Percentiles rank a stretch among this genome's conserved stretches.
These are phyloP conservation scores for Hirundichthys speculiger DNA, from an alignment of 2,113 vertebrate genomes.

Conservation along the genomic window DNA sequence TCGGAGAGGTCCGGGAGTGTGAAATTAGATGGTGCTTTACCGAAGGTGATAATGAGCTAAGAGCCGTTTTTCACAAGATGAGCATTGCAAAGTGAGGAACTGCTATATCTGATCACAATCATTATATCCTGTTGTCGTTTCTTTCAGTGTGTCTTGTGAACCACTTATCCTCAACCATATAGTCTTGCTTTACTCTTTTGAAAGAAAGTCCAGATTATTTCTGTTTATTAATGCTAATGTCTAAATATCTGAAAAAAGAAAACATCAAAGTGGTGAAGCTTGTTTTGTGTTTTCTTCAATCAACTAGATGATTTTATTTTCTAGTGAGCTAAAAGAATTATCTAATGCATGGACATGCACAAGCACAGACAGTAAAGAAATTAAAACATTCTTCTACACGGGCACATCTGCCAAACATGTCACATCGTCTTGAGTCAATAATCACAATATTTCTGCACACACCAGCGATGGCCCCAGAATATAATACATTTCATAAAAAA, in stretches of 20 bases:
- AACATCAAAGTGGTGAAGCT: not conserved
- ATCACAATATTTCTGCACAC: not conserved
- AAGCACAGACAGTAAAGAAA: not conserved
- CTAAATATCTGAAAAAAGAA: slow-evolving; percentile 8
- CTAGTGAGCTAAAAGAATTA: not conserved
- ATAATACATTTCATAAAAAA: not conserved
- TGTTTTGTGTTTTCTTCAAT: not conserved
- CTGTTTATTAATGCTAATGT: slow-evolving; percentile 13
- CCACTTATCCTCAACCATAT: slow-evolving; percentile 25
- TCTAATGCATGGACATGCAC: not conserved
- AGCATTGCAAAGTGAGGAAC: slow-evolving; percentile 54
- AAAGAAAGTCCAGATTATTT: slow-evolving; percentile 6
- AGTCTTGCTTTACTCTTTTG: slow-evolving; percentile 37
- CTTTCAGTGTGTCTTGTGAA: slow-evolving; percentile 26
- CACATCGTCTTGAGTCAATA: not conserved
- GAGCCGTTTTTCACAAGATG: slow-evolving; percentile 73
- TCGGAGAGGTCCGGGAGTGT: slow-evolving; percentile 67
- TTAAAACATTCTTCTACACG: too few species aligned
- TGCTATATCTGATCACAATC: slow-evolving; percentile 70
- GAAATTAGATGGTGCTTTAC: slow-evolving; percentile 75
- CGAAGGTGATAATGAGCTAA: slow-evolving; percentile 81
- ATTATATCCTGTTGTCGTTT: slow-evolving; percentile 58
- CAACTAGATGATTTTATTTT: not conserved
- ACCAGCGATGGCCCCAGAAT: not conserved
- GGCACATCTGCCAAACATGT: too few species aligned